A percentile compares a stretch with the other conserved stretches of the same genome.
These are phyloP conservation scores for Monochamus saltuarius DNA, from an alignment of 1,140 invertebrate species.

Conservation along the genomic window DNA sequence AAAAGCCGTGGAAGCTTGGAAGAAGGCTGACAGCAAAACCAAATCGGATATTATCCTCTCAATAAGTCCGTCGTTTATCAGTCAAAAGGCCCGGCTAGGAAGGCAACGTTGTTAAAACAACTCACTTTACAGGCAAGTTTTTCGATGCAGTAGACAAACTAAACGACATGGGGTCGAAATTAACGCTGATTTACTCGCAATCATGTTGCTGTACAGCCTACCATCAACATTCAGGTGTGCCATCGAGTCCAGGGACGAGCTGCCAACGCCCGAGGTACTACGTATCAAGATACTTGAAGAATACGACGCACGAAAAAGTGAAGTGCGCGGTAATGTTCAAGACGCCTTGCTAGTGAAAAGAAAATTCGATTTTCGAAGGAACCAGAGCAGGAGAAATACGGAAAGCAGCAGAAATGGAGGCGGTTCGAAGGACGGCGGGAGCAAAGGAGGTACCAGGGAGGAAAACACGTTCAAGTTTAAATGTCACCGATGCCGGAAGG, in stretches of 20 bases:
- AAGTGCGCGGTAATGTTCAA: not conserved
- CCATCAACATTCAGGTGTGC: conserved; percentile 38
- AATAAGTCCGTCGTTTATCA: conserved; percentile 30
- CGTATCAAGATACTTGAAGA: not conserved
- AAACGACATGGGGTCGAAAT: conserved; percentile 32
- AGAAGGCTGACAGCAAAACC: conserved; percentile 26
- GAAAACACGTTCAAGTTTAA: conserved; percentile 2
- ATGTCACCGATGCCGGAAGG: conserved; percentile 9
- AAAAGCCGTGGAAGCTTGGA: conserved; percentile 10
- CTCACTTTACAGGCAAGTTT: conserved; percentile 27
- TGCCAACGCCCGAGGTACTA: conserved; percentile 17
- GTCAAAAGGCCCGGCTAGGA: conserved; percentile 30
- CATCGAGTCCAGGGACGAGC: conserved; percentile 20
- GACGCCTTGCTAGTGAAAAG: not conserved
- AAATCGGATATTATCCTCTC: conserved; percentile 32
- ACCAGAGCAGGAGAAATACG: not conserved
- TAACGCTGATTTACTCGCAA: conserved; percentile 31
- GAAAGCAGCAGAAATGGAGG: not conserved
- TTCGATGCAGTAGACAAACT: conserved; percentile 39
- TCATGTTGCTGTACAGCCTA: conserved; percentile 39
- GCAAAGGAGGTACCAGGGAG: not conserved
- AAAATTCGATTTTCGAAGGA: not conserved
- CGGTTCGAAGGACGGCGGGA: not conserved
- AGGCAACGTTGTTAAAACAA: conserved; percentile 27
- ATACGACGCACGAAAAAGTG: not conserved